Conservation (phyloP, 2,797 vertebrate species). For the Sphenodon punctatus region DNA sequence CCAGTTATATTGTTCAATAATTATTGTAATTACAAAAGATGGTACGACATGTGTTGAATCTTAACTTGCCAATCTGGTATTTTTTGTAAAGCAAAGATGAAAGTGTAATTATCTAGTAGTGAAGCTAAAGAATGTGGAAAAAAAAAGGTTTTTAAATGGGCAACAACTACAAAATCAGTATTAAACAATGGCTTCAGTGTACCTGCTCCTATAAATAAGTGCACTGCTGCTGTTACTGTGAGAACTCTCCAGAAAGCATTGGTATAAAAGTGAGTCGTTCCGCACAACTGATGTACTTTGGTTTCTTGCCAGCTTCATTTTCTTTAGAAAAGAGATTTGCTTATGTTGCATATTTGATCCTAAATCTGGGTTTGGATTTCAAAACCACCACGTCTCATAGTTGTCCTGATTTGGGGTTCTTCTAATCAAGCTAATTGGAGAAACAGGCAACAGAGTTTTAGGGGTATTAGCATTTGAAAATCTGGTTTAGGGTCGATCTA, state of each 20-base stretch:
- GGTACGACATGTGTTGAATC: constrained; percentile 1
- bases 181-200: constrained; percentile 46
- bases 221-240: constrained; percentile 5
- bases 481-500: no score
- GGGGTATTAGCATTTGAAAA: rapidly evolving
- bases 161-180: constrained; percentile 35
- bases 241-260: constrained; percentile 16
- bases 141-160: constrained; percentile 43
- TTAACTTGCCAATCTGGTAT: constrained; percentile 14
- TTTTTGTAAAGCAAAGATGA: constrained; percentile 42
- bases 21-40: constrained; percentile 38
- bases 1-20: constrained; percentile 53
- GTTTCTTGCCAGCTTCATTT: background rate
- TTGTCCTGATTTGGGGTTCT: background rate
- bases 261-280: constrained; percentile 17
- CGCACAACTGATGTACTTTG: constrained; percentile 17
- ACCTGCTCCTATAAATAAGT: constrained; percentile 16
- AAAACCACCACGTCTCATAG: background rate
- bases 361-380: background rate
- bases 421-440: background rate
- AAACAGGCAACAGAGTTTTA: background rate
- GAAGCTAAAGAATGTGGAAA: constrained; percentile 43
- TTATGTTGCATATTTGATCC: background rate
- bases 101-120: constrained; percentile 19
- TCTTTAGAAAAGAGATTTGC: background rate